phyloP scores from a whole-genome alignment of 2,888 invertebrate genomes.

The Stenotaenia linearis region DNA sequence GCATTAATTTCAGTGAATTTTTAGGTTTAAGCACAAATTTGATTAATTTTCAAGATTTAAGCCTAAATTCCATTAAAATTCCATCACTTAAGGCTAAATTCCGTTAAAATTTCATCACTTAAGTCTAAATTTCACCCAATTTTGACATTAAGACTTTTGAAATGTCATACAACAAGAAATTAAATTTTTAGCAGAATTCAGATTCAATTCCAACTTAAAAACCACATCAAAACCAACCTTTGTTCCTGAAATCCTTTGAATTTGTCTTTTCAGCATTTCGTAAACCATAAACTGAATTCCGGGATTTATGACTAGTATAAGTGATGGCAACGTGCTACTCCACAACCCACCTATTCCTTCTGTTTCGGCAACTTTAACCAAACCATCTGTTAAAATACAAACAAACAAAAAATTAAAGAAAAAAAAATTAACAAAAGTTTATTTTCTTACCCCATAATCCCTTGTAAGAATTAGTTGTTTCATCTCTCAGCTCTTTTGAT shows the following conservation, averaged over 20 bases:
- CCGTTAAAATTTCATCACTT: no score
- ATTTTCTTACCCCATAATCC: slow-evolving; percentile 47
- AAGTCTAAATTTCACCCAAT: no score
- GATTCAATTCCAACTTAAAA: no score
- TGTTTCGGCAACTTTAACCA: slow-evolving; percentile 61
- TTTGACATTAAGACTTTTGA: neutral
- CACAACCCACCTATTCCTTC: slow-evolving; percentile 73
- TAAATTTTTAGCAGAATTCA: no score
- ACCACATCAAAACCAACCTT: slow-evolving; percentile 38
- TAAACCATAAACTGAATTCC: slow-evolving; percentile 90
- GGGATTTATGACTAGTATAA: slow-evolving; percentile 81
- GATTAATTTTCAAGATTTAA: no score
- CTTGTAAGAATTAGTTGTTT: slow-evolving; percentile 39
- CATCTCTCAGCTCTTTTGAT: slow-evolving; percentile 41
- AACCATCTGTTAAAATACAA: no score
- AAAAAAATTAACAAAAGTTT: no score
- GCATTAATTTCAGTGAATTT: no score
- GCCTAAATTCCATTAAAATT: no score
- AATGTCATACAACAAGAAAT: slow-evolving; percentile 4
- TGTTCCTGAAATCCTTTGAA: slow-evolving; percentile 32
- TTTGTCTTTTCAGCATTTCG: slow-evolving; percentile 69
- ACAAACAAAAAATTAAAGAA: no score
- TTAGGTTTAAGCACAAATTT: no score
- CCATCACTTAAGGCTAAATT: no score
- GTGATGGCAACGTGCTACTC: slow-evolving; percentile 76